These are phyloP conservation scores for Aplysina aerophoba DNA, from an alignment of 37 sponge, comb jelly and placozoan genomes.

Conservation along the genomic window DNA sequence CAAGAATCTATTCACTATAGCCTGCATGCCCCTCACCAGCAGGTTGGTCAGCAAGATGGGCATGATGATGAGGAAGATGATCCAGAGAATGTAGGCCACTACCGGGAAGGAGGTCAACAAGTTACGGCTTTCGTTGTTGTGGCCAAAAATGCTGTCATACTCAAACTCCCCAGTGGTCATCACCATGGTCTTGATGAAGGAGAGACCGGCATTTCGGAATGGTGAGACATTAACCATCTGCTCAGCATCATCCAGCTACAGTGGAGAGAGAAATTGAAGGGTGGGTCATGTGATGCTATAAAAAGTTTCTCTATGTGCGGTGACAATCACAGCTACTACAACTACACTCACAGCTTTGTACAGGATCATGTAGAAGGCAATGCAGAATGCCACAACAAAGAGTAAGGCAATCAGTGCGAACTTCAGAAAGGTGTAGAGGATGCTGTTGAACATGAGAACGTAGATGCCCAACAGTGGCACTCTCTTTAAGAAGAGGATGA, in stretches of 20 bases:
- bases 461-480: conserved; percentile 91
- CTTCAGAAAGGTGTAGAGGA: conserved; percentile 86
- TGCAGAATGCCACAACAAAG: conserved; percentile 88
- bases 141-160: conserved; percentile 78
- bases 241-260: too few relatives aligned
- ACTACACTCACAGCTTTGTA: conserved; percentile 42
- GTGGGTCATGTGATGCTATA: too few relatives aligned
- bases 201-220: conserved; percentile 67
- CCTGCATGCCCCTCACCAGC: conserved; percentile 66
- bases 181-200: conserved; percentile 85
- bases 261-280: too few relatives aligned
- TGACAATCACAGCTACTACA: too few relatives aligned
- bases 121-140: not conserved
- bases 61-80: conserved; percentile 90
- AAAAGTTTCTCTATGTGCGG: too few relatives aligned
- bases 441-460: conserved; percentile 94
- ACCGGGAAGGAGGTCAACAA: conserved; percentile 49
- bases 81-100: conserved; percentile 77
- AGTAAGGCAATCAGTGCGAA: conserved; percentile 73
- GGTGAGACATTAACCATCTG: conserved; percentile 27
- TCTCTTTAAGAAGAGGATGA: conserved; percentile 80
- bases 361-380: conserved; percentile 93
- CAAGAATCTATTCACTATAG: too few relatives aligned
- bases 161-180: conserved; percentile 98
- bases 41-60: conserved; percentile 95